A percentile compares a stretch with the other conserved stretches of the same genome.
Conservation (phyloP, 2,797 vertebrate species). For the Apogon hyalosoma region DNA sequence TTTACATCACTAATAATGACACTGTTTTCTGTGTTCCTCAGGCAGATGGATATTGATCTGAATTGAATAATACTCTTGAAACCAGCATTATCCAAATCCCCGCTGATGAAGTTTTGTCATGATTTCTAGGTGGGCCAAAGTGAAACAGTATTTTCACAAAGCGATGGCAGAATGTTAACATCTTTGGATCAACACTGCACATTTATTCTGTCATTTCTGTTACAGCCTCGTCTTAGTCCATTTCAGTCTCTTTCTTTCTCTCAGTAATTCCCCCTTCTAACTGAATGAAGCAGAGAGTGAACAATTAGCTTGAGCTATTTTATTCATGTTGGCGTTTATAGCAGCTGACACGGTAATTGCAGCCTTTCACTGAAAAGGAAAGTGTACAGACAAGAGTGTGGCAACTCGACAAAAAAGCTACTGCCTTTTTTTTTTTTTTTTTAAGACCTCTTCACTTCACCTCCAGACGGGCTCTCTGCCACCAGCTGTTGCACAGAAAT, state of each 20-base stretch:
- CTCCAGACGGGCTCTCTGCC: conserved; percentile 61
- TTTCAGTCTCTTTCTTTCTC: conserved; percentile 41
- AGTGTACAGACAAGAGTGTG: conserved; percentile 49
- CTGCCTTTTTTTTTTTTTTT: conserved; percentile 52
- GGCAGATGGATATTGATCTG: not conserved
- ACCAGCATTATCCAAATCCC: not conserved
- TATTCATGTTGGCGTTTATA: conserved; percentile 59
- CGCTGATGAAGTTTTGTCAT: not conserved
- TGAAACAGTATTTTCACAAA: conserved; percentile 48
- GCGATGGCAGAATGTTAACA: conserved; percentile 17
- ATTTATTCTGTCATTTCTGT: conserved; percentile 29
- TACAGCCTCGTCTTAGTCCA: conserved; percentile 37
- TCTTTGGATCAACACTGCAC: conserved; percentile 37
- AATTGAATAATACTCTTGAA: not conserved
- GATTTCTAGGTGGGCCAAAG: not conserved
- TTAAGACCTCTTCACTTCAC: conserved; percentile 72
- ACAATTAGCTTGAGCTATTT: conserved; percentile 74
- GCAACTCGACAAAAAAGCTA: conserved; percentile 56
- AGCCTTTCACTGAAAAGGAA: conserved; percentile 66
- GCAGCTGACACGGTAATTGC: conserved; percentile 77
- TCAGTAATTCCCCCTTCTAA: conserved; percentile 1
- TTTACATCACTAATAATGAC: no score
- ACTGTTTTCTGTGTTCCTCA: not conserved
- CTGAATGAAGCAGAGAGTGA: conserved; percentile 59
- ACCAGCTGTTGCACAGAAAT: conserved; percentile 66